phyloP scores from a whole-genome alignment of 2,113 vertebrate species.

The Castor canadensis region DNA sequence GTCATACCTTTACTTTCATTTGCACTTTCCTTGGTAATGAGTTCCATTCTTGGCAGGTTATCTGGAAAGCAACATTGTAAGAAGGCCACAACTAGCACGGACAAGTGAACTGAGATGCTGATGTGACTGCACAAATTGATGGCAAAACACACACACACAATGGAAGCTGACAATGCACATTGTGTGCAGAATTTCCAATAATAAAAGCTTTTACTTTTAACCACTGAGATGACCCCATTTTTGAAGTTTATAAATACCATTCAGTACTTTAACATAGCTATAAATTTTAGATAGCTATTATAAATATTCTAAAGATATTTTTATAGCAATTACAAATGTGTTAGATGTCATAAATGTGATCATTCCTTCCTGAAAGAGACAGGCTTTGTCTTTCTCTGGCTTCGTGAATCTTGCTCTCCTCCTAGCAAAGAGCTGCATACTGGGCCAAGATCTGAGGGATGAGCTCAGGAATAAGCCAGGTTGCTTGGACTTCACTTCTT shows the following conservation, averaged over 20 bases:
- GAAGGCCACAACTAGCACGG: background rate
- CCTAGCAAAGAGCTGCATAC: background rate
- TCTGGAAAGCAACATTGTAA: background rate
- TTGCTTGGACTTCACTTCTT: background rate
- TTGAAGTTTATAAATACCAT: constrained; percentile 58
- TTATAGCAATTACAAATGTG: constrained; percentile 50
- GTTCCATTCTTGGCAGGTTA: constrained; percentile 29
- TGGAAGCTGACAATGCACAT: background rate
- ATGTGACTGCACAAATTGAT: background rate
- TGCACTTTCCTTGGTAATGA: constrained; percentile 23
- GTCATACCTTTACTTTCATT: background rate
- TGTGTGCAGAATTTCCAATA: constrained; percentile 35
- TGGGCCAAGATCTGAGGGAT: background rate
- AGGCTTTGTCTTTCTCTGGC: background rate
- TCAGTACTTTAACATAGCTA: constrained; percentile 41
- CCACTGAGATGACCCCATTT: constrained; percentile 49
- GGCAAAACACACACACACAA: constrained; percentile 33
- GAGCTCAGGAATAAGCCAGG: background rate
- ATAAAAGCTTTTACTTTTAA: constrained; percentile 59
- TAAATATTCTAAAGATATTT: constrained; percentile 56
- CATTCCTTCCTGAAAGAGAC: constrained; percentile 36
- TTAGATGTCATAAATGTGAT: background rate
- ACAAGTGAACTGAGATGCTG: background rate
- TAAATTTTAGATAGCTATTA: constrained; percentile 47
- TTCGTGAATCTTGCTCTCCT: background rate